A percentile compares a stretch with the other conserved stretches of the same genome.
Evolutionary conservation across 2,797 vertebrate species (phyloP).

Genomic region (Poeciliopsis presidionis): DNA sequence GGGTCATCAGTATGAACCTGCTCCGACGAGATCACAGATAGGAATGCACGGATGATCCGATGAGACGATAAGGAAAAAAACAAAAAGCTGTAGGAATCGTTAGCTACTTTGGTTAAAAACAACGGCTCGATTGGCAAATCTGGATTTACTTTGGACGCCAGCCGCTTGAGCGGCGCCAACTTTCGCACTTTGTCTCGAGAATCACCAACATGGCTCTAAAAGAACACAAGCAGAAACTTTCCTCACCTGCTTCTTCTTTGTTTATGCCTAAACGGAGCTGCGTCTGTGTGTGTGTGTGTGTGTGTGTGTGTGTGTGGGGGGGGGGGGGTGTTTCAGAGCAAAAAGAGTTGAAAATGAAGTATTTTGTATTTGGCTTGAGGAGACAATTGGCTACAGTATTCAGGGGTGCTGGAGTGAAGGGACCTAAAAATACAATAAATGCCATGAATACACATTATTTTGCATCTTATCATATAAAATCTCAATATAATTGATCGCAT

Average conservation of each 20-base stretch:
- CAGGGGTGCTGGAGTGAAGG: neutral
- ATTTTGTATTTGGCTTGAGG: neutral
- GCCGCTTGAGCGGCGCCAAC: conserved; percentile 53
- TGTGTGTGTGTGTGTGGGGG: no score
- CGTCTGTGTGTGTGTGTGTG: no score
- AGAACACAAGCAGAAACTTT: conserved; percentile 70
- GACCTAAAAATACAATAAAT: neutral
- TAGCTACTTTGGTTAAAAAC: conserved; percentile 38
- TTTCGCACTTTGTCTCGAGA: conserved; percentile 77
- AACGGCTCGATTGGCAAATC: conserved; percentile 47
- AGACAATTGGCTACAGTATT: neutral
- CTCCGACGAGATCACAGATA: conserved; percentile 16
- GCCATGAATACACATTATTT: neutral
- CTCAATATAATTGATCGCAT: neutral
- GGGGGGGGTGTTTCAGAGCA: conserved; percentile 30
- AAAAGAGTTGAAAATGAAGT: conserved; percentile 21
- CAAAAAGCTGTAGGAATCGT: conserved; percentile 16
- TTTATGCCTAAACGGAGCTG: conserved; percentile 2
- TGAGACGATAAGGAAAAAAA: conserved; percentile 36
- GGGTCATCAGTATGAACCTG: conserved; percentile 33
- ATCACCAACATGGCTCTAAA: conserved; percentile 75
- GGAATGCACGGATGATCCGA: conserved; percentile 17
- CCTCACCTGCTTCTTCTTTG: conserved; percentile 31
- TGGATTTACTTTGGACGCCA: conserved; percentile 62
- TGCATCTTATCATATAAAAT: neutral